Evolutionary conservation across 1,140 invertebrate species (phyloP), one percentile per base, ranked within the genome.

Genomic region (Lineus longissimus): DNA sequence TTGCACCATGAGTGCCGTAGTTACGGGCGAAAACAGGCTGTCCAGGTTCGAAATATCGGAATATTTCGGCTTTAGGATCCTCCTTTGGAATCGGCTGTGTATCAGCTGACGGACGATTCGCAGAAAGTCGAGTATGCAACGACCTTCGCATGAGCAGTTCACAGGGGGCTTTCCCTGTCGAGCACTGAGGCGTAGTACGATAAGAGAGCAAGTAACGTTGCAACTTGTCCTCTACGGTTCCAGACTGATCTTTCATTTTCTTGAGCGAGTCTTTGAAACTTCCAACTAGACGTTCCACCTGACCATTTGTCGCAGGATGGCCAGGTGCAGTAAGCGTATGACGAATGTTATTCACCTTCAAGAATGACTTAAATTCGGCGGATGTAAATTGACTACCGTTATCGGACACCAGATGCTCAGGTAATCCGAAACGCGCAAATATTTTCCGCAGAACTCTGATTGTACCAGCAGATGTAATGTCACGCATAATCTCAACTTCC

Each of bases 381-480:
- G 75, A 79, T 6, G 72, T 76, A 62, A 84, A 85, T 45, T 77
- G 71, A 15, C 81, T 72, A 41, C 77, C 81, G 67, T 81, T 83
- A 68, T 85, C 83, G 0, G 76, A 74, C 33, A 84, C 74, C 15
- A 84, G 31, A 23, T 68, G 70, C 25, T 76, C 51, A 4, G 80
- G 80, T 57, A 83, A 66, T n/a, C 79, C 83, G 64, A 77, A 73
- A 40, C 68, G 66, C 11, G 71, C 66, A 71, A 84, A 82, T 6
- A 78, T 74, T 30, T 47, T 40, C 47, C 73, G 69, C 23, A 81
- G 36, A 27, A 40, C 61, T 43, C 47, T 57, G 6, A 73, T 64
- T 9, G 69, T 73, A 17, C 36, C 55, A 36, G 31, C 59, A 2
- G 68, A 54, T 22, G 69, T 74, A 19, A 66, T 68, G 17, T 54